These are phyloP conservation scores for Uropsilus gracilis DNA, from an alignment of 2,113 vertebrate species.

Conservation along the genomic window DNA sequence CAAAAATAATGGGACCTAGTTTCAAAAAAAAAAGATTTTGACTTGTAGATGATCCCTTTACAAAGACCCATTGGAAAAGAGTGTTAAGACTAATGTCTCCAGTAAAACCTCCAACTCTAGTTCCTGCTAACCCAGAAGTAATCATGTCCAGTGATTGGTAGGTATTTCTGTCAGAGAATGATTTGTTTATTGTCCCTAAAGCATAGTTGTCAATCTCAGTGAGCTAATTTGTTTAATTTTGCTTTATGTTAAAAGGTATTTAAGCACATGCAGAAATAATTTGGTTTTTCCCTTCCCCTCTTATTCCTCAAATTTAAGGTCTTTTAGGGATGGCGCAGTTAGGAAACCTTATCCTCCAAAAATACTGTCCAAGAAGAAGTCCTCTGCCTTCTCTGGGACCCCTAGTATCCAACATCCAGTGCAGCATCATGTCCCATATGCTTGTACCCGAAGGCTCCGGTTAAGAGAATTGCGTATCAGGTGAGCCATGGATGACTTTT, in stretches of 20 bases:
- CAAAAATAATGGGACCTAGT: too few species aligned
- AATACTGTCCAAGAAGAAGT: background rate
- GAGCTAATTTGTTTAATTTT: background rate
- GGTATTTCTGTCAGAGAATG: background rate
- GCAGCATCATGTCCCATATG: conserved; percentile 74
- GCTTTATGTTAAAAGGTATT: background rate
- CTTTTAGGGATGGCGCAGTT: conserved; percentile 50
- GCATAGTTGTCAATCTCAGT: background rate
- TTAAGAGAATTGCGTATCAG: conserved; percentile 89
- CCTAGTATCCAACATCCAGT: conserved; percentile 40
- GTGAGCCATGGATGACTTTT: conserved; percentile 61
- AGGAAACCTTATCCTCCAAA: conserved; percentile 40
- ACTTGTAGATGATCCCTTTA: too few species aligned
- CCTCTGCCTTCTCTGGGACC: background rate
- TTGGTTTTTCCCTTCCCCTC: background rate
- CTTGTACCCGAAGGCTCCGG: conserved; percentile 85
- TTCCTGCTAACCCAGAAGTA: background rate
- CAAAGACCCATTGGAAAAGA: background rate
- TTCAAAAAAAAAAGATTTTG: too few species aligned
- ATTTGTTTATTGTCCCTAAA: background rate
- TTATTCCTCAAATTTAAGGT: conserved; percentile 68
- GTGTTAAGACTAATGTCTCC: background rate
- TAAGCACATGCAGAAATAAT: background rate
- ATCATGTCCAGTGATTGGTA: background rate
- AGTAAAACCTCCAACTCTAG: background rate